Conservation (phyloP, 2,113 vertebrate genomes). For the Rafetus swinhoei region DNA sequence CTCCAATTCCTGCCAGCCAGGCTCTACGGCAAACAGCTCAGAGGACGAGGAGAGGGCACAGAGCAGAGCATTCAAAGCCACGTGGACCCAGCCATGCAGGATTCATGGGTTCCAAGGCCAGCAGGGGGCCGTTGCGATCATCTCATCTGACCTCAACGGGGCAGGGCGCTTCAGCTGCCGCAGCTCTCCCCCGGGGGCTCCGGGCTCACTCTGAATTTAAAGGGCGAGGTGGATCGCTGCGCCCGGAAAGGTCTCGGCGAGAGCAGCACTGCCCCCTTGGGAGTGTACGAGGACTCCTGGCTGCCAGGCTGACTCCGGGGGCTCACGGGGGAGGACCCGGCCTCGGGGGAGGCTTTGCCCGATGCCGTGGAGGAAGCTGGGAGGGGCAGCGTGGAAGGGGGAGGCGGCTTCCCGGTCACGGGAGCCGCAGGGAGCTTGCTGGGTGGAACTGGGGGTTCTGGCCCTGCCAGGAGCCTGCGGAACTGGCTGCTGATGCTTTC, state of each 20-base stretch:
- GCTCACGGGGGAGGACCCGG: background rate
- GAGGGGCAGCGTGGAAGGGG: background rate
- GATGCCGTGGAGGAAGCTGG: background rate
- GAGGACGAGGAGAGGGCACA: background rate
- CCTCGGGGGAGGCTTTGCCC: background rate
- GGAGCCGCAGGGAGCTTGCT: slow-evolving; percentile 63
- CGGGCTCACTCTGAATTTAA: background rate
- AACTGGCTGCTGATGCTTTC: accelerated
- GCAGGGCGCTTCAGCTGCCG: background rate
- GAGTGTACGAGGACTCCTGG: background rate
- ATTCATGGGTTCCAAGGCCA: background rate
- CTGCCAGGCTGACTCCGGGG: background rate
- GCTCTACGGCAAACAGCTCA: background rate
- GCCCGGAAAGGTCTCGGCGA: slow-evolving; percentile 39
- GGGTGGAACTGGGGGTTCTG: background rate
- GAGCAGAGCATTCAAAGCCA: background rate
- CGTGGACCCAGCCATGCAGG: background rate
- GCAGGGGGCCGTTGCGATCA: background rate
- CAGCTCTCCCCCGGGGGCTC: background rate
- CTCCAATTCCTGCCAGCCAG: background rate
- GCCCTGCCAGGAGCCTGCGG: background rate
- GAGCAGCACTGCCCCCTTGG: slow-evolving; percentile 2
- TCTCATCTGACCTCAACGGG: background rate
- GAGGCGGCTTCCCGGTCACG: slow-evolving; percentile 42
- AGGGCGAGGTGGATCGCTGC: background rate